Evolutionary conservation across 1,140 invertebrate species (phyloP), one percentile per base, ranked within the genome.

Genomic region (Apis florea): DNA sequence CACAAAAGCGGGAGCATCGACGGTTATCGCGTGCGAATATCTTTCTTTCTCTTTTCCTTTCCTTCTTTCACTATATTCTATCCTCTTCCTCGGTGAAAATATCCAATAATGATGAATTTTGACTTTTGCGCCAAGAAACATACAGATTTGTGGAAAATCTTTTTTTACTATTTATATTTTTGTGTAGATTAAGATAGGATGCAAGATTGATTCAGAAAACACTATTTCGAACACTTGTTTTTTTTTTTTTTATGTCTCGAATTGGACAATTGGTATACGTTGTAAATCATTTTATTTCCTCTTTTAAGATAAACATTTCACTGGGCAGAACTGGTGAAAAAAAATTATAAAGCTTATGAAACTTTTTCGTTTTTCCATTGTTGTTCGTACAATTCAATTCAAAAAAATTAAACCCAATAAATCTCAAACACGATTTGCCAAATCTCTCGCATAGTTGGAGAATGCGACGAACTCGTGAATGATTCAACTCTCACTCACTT

Each of bases 11-110:
- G n/a, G n/a, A 84, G 51, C 53, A 56, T 54, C 21, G 51, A 53
- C 49, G 59, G 6, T 82, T 81, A 77, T 85, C 83, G 59, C 74
- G 71, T 56, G 59, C 26, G 71, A 69, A 67, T 40, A 15, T 26
- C 24, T 12, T 54, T 13, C 19, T 26, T n/a, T 54, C 26, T 15
- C 15, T 63, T 2, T 49, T 49, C 40, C 8, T 54, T 15, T 17
- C 10, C 12, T 31, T 26, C 19, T 26, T 54, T 53, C 24, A 10
- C 21, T 67, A 1, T 49, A 24, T 49, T 70, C 2, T 21, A 5
- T 12, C 5, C 54, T n/a, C 12, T 24, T 54, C 19, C 4, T 3
- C 0, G 4, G 4, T 31, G 31, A 31, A 31, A 31, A 31, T 31
- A 40, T 0, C n/a, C n/a, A n/a, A n/a, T 40, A 5, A 40, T 40